Evolutionary conservation across 2,797 vertebrate genomes (phyloP).

Genomic region (Lateolabrax maculatus): DNA sequence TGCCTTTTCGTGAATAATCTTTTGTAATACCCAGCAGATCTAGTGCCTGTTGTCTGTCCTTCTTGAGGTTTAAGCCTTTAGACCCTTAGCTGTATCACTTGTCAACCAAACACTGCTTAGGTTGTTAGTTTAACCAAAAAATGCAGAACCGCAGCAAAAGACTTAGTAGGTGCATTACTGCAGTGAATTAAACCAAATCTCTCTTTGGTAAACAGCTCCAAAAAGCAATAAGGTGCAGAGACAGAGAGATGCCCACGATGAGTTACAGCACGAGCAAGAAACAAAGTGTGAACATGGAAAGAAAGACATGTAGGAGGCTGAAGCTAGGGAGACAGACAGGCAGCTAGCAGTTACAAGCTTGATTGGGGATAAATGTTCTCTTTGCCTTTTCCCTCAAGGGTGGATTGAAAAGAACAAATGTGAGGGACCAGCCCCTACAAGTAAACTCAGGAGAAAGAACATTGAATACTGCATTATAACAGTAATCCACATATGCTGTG

Average conservation of each 20-base stretch:
- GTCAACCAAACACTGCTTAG: not conserved
- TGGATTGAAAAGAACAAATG: conserved; percentile 73
- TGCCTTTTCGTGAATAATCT: not conserved
- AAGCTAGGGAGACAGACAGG: conserved; percentile 47
- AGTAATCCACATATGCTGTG: conserved; percentile 43
- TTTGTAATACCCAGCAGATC: not conserved
- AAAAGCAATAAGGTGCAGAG: conserved; percentile 13
- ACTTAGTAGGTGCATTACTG: not conserved
- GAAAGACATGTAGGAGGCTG: conserved; percentile 35
- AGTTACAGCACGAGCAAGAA: not conserved
- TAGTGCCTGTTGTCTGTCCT: not conserved
- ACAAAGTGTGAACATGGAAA: not conserved
- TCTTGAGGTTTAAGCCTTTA: not conserved
- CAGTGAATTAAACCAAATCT: conserved; percentile 8
- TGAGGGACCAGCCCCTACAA: conserved; percentile 81
- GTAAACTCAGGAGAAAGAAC: conserved; percentile 61
- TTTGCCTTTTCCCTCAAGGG: conserved; percentile 71
- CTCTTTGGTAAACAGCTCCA: not conserved
- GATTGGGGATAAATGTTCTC: conserved; percentile 72
- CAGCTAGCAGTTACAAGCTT: conserved; percentile 66
- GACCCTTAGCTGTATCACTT: not conserved
- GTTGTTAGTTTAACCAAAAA: not conserved
- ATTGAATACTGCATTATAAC: conserved; percentile 51
- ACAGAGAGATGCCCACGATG: conserved; percentile 6
- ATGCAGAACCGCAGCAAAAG: conserved; percentile 21